phyloP scores from a whole-genome alignment of 2,888 invertebrate genomes.

The Melinaea marsaeus region DNA sequence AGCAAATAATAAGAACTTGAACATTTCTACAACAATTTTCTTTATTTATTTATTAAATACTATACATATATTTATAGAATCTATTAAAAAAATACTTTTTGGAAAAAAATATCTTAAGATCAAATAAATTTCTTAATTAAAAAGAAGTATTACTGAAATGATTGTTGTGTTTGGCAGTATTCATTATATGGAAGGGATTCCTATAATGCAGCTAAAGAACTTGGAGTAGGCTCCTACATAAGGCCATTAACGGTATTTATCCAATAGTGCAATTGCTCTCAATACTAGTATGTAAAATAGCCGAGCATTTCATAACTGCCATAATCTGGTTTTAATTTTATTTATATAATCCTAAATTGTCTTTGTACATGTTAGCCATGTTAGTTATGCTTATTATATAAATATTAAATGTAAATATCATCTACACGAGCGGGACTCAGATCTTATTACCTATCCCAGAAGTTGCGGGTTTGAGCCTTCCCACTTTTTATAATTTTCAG shows the following conservation, averaged over 20 bases:
- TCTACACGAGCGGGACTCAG: no score
- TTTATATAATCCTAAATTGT: neutral
- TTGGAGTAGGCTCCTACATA: conserved; percentile 70
- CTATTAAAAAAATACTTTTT: no score
- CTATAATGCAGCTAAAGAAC: conserved; percentile 72
- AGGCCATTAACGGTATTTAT: conserved; percentile 74
- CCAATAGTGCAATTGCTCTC: conserved; percentile 8
- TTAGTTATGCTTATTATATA: neutral
- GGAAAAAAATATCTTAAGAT: no score
- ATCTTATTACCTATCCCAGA: no score
- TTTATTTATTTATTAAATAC: conserved; percentile 13
- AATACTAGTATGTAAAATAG: conserved; percentile 14
- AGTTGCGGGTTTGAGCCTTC: no score
- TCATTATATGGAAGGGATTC: conserved; percentile 71
- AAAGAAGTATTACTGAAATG: conserved; percentile 33
- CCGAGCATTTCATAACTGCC: conserved; percentile 6
- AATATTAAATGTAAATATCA: no score
- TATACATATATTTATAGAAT: no score
- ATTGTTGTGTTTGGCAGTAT: conserved; percentile 59
- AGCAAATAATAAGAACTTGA: conserved; percentile 5
- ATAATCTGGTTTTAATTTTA: neutral
- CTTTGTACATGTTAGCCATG: neutral
- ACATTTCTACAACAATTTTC: conserved; percentile 26
- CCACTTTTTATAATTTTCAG: no score
- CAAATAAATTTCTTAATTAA: no score